These are phyloP conservation scores for Agapornis canus DNA, from an alignment of 2,797 vertebrate genomes.

Conservation along the genomic window DNA sequence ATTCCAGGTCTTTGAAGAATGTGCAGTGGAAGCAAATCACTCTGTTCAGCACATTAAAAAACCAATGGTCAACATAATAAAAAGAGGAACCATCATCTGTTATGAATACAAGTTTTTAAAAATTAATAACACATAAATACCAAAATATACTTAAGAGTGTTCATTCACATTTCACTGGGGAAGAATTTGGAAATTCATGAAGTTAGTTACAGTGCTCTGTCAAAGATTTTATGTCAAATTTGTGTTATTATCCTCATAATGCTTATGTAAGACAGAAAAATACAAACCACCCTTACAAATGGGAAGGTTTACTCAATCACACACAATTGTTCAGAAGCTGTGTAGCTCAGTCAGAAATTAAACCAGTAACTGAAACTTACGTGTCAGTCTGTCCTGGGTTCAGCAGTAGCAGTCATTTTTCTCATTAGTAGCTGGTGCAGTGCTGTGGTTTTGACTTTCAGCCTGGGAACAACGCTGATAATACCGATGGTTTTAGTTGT, in stretches of 20 bases:
- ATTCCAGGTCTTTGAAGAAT: background rate
- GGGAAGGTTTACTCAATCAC: background rate
- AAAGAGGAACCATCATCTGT: background rate
- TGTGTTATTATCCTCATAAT: background rate
- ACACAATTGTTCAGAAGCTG: background rate
- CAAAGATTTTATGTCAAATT: background rate
- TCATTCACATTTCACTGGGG: background rate
- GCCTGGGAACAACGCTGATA: background rate
- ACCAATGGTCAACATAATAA: background rate
- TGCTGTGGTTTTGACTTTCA: background rate
- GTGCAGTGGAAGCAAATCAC: background rate
- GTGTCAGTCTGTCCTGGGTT: background rate
- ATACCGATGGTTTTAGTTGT: background rate
- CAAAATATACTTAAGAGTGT: background rate
- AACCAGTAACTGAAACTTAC: background rate
- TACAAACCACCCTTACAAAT: background rate
- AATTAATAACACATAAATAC: background rate
- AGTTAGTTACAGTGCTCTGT: background rate
- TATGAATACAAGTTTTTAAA: background rate
- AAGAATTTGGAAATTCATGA: background rate
- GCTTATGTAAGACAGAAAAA: background rate
- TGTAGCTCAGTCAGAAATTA: background rate
- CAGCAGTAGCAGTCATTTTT: background rate
- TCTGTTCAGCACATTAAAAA: background rate
- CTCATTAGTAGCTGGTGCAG: background rate